Evolutionary conservation across 1,140 invertebrate genomes (phyloP), one percentile per base, ranked within the genome.

Genomic region (Mercenaria mercenaria): DNA sequence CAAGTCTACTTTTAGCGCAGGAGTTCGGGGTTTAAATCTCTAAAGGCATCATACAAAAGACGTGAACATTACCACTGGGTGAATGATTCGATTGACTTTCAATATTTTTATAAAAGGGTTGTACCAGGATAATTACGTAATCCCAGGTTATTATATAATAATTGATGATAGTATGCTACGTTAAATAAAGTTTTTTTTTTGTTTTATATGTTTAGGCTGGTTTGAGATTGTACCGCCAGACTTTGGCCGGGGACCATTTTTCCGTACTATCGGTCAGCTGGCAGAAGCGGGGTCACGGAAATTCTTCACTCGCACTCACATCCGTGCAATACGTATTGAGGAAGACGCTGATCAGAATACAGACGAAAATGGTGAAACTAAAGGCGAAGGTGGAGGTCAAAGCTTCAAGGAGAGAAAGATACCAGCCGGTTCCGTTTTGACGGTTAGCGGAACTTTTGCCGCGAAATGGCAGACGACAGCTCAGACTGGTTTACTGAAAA

Each of bases 181-280:
- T n/a, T n/a, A n/a, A n/a, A n/a, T n/a, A n/a, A n/a, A n/a, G n/a
- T n/a, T n/a, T n/a, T n/a, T n/a, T n/a, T n/a, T n/a, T n/a, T n/a
- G n/a, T n/a, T n/a, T n/a, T n/a, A n/a, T n/a, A n/a, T n/a, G n/a
- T 91, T 15, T 67, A 94, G 93, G 94, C 26, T 94, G 93, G 94
- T 94, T 94, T 88, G 93, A 94, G 61, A 61, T 94, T 1, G 93
- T 95, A 0, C 93, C 94, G 0, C 92, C 94, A 50, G 93, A 94
- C 52, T 94, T 94, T 87, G 90, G 91, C 4, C 90, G 93, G 32
- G 91, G 90, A 4, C 41, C 56, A 4, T 92, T 90, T 74, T 95
- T 86, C 86, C 84, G 81, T 26, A 89, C 91, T 39, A 94, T 95
- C 59, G 93, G 82, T 20, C 91, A 94, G 81, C 74, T 95, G n/a